Base-by-base conservation (phyloP, 2,888 invertebrate genomes). In the Mythimna albipuncta region DNA sequence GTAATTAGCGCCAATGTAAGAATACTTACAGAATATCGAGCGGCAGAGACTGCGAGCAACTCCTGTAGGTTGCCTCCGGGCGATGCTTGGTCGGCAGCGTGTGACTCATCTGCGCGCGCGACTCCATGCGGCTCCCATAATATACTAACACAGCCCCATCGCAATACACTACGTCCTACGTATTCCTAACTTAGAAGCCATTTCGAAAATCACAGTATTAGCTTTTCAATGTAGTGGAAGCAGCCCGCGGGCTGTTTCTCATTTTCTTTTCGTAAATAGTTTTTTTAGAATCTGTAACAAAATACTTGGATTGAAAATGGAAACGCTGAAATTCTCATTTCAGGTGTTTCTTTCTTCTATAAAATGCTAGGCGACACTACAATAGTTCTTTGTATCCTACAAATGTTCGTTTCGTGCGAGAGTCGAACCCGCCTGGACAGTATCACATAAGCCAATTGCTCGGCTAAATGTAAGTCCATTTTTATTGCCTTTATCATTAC, bases 11-110 rank as follows among this genome's bases (percentile, higher is more conserved):
- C 5, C 26, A 32, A 63, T 11, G 13, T 59, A 7, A 87, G 94
- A 21, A 44, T 75, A 73, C 96, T 96, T 87, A 96, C 96, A 96
- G 93, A 94, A 96, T 96, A 85, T 96, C 96, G 83, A 96, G 95
- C 68, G 96, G 96, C 86, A 96, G 85, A 57, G 95, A 94, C 88
- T 96, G 96, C 80, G 96, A 95, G 89, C 96, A 96, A 90, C 94
- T 96, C 86, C 92, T 94, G 85, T 96, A 96, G 72, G 92, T 90
- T 83, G 94, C 93, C 88, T 95, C 95, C 11, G 92, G 90, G 87
- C 95, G 93, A 75, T 94, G 93, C 86, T 95, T 94, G 82, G 86
- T 89, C 57, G 92, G 92, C 87, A 90, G 88, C 84, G 93, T 88
- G 81, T 92, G 93, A 94, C 85, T 94, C 94, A 96, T 94, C 93